phyloP scores from a whole-genome alignment of 2,797 vertebrate genomes.

The Alca torda region DNA sequence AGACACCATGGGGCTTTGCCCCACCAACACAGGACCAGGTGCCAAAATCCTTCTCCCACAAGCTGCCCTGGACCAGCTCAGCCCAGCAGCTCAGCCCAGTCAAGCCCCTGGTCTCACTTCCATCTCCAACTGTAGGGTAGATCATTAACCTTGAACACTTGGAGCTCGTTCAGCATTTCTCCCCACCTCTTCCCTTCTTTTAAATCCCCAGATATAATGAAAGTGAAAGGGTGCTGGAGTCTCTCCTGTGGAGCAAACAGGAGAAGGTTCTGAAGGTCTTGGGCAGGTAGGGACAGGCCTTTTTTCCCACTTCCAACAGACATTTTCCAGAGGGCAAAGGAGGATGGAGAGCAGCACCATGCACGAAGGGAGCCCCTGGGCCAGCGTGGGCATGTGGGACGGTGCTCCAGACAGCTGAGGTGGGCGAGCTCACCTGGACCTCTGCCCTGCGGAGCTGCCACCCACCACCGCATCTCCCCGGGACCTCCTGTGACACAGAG shows the following conservation, averaged over 20 bases:
- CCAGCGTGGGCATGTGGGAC: fast-evolving
- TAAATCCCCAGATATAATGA: neutral
- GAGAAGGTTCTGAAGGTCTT: neutral
- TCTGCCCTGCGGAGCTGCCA: neutral
- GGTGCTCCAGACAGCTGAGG: neutral
- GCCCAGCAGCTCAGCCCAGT: neutral
- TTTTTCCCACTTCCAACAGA: neutral
- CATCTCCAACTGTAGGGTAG: neutral
- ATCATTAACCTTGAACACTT: constrained; percentile 1
- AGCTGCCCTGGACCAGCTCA: neutral
- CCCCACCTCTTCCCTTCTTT: neutral
- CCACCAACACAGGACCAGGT: neutral
- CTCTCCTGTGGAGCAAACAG: neutral
- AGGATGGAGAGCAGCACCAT: neutral
- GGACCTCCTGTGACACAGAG: fast-evolving
- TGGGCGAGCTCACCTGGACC: neutral
- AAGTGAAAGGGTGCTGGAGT: neutral
- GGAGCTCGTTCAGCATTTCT: fast-evolving
- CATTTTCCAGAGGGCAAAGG: neutral
- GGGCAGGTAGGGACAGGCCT: neutral
- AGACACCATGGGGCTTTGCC: fast-evolving
- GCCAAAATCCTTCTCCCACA: neutral
- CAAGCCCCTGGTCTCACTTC: neutral
- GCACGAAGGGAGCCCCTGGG: fast-evolving
- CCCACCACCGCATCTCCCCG: fast-evolving